Base-by-base conservation (phyloP, 92 coral and sea anemone species). In the Zoanthus sansibaricus region DNA sequence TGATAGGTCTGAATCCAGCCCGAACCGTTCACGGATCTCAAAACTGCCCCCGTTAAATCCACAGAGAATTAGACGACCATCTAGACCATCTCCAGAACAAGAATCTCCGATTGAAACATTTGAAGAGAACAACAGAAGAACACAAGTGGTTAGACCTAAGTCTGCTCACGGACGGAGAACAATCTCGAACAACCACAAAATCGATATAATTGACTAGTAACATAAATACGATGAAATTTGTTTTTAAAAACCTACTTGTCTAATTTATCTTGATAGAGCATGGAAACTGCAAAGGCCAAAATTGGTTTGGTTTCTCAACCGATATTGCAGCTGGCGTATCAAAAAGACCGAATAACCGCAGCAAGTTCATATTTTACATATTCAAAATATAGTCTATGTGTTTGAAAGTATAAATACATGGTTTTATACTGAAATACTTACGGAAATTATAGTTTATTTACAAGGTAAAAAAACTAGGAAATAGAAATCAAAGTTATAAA, bases 121-220 rank as follows among this genome's bases (percentile, higher is more conserved):
- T n/a, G 91, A 91, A 45, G 79, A 83, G 16, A 58, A 54, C n/a
- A 49, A 66, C 49, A 46, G 64, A 0, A 84, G 89, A 78, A 59
- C 87, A n/a, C 82, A 88, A 37, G 42, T 4, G 20, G 58, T 91
- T 15, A 69, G 98, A 86, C 98, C 98, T 5, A 82, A 84, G 86
- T 89, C 98, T 14, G 98, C 98, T 7, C 90, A 88, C 8, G 98
- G 98, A 3, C 95, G 86, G 16, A 82, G 98, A 79, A 83, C 98
- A 59, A 18, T 92, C 21, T 71, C 92, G 31, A 77, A 89, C 52
- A 86, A 90, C 3, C 90, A 90, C 3, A 71, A 95, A 87, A 91
- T 87, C 1, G 72, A 89, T 32, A 89, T 88, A 17, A 71, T 90
- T 33, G 87, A 77, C 68, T 69, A 62, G 37, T 37, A 56, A 82